Conservation (phyloP, 2,888 invertebrate species). For the Horisme vitalbata region DNA sequence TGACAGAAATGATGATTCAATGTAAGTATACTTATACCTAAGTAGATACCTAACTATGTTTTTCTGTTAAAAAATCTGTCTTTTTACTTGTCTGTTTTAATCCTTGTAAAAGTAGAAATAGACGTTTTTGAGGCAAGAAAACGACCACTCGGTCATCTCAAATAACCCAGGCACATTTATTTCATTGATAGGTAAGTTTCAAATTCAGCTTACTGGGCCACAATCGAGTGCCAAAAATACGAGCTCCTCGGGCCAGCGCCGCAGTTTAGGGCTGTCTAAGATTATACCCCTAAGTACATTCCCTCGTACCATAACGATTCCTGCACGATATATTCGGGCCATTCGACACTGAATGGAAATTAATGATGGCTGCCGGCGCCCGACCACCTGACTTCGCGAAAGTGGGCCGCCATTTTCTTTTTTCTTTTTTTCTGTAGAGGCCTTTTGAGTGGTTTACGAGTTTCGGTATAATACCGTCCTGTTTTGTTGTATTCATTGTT, state of each 20-base stretch:
- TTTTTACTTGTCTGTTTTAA: too few relatives aligned
- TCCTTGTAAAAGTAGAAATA: too few relatives aligned
- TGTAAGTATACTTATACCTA: too few relatives aligned
- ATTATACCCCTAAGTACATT: conserved; percentile 32
- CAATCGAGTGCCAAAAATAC: conserved; percentile 18
- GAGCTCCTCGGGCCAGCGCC: conserved; percentile 9
- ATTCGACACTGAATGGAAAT: conserved; percentile 71
- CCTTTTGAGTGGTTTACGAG: conserved; percentile 54
- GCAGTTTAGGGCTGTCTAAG: conserved; percentile 17
- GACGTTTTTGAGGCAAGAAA: too few relatives aligned
- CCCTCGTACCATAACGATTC: conserved; percentile 31
- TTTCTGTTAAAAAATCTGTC: too few relatives aligned
- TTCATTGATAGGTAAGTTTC: not conserved
- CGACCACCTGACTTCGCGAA: conserved; percentile 70
- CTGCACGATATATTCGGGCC: conserved; percentile 34
- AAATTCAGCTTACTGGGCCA: conserved; percentile 10
- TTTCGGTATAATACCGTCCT: conserved; percentile 46
- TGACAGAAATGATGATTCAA: too few relatives aligned
- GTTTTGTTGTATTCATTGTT: conserved; percentile 36
- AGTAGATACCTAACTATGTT: too few relatives aligned
- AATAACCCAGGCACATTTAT: too few relatives aligned
- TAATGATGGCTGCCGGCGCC: conserved; percentile 64
- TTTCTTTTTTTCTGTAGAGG: conserved; percentile 51
- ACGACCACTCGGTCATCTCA: too few relatives aligned
- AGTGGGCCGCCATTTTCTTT: conserved; percentile 58